Conservation (phyloP, 1,140 invertebrate genomes). For the Drosophila setifemur region DNA sequence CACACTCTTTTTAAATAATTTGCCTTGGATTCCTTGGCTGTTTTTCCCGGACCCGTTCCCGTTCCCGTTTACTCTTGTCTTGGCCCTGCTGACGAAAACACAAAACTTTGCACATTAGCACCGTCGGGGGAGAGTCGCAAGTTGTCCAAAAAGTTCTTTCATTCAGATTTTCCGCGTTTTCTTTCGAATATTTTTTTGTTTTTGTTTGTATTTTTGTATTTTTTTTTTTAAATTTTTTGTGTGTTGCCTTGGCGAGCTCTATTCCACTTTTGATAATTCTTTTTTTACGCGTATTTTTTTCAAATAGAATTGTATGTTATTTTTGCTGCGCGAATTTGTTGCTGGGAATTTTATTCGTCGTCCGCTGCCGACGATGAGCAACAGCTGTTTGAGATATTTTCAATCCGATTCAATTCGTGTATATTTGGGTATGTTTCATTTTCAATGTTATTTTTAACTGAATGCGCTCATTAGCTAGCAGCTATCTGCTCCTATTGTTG, state of each 20-base stretch:
- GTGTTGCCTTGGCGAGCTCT: slow-evolving; percentile 9
- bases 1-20: slow-evolving; percentile 80
- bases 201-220: slow-evolving; percentile 13
- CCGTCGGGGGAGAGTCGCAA: slow-evolving; percentile 43
- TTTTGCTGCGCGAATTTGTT: slow-evolving; percentile 35
- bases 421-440: slow-evolving; percentile 63
- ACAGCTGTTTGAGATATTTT: slow-evolving; percentile 80
- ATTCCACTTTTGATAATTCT: slow-evolving; percentile 22
- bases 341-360: slow-evolving; percentile 55
- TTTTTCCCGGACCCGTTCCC: not conserved
- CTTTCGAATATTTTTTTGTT: slow-evolving; percentile 6
- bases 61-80: slow-evolving; percentile 18
- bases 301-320: slow-evolving; percentile 28
- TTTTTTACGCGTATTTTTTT: slow-evolving; percentile 46
- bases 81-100: slow-evolving; percentile 68
- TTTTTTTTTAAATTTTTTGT: slow-evolving; percentile 3
- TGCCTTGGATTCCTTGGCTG: slow-evolving; percentile 50
- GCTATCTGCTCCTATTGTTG: slow-evolving; percentile 8
- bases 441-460: slow-evolving; percentile 74
- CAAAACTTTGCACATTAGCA: slow-evolving; percentile 79
- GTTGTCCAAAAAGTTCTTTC: slow-evolving; percentile 75
- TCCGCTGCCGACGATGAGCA: slow-evolving; percentile 67
- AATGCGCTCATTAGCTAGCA: slow-evolving; percentile 73
- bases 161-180: slow-evolving; percentile 39
- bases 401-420: slow-evolving; percentile 60